These are phyloP conservation scores for Ceratina japonica DNA, from an alignment of 1,140 invertebrate species.

Conservation along the genomic window DNA sequence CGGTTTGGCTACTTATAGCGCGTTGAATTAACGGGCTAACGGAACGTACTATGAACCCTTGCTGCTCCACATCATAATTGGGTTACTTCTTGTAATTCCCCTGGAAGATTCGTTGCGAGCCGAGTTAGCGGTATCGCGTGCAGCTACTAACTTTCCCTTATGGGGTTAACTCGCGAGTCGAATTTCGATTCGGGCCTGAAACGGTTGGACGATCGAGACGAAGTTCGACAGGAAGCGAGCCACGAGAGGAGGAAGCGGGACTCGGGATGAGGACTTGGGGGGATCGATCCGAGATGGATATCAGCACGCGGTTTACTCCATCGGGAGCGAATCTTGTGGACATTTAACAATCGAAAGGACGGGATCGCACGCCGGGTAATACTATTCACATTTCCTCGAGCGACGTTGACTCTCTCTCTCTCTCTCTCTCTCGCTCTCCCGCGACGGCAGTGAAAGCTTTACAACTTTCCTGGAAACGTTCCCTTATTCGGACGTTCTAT, in stretches of 20 bases:
- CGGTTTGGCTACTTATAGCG: too few species aligned
- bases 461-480: constrained; percentile 25
- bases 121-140: too few species aligned
- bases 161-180: background rate
- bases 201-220: background rate
- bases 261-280: background rate
- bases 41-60: too few species aligned
- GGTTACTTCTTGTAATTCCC: too few species aligned
- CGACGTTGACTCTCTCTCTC: constrained; percentile 18
- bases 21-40: too few species aligned
- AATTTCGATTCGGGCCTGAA: background rate
- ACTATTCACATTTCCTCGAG: constrained; percentile 38
- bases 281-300: background rate
- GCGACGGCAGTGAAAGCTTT: constrained; percentile 11
- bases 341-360: constrained; percentile 32
- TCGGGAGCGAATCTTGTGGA: background rate
- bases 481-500: background rate
- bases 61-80: too few species aligned
- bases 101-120: too few species aligned
- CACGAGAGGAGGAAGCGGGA: too few species aligned
- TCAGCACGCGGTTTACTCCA: background rate
- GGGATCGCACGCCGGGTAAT: constrained; percentile 13
- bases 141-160: too few species aligned
- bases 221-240: too few species aligned
- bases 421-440: background rate